Conservation (phyloP, 2,888 invertebrate genomes). For the Amorpha juglandis region DNA sequence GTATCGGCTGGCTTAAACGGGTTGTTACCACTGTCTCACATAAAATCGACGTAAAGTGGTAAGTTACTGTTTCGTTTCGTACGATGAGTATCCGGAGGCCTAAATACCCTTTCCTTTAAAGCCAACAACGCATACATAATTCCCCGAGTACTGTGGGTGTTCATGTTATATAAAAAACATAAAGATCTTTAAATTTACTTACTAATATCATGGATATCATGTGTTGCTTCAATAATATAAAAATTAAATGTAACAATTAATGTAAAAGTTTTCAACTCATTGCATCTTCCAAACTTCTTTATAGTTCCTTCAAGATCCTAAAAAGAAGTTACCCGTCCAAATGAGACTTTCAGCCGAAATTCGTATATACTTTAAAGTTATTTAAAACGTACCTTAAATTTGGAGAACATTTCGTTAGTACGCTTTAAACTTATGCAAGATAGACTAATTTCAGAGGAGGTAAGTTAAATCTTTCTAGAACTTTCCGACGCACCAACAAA, state of each 20-base stretch:
- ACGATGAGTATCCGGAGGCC: too few relatives aligned
- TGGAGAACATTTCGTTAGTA: neutral
- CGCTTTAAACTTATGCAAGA: neutral
- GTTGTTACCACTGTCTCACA: neutral
- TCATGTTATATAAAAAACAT: too few relatives aligned
- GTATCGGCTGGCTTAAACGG: too few relatives aligned
- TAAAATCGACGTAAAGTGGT: too few relatives aligned
- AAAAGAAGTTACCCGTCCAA: neutral
- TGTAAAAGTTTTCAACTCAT: neutral
- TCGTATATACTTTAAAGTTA: conserved; percentile 6
- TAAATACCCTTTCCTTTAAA: too few relatives aligned
- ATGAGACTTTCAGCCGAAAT: neutral
- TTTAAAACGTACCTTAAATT: conserved; percentile 5
- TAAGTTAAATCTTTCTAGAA: conserved; percentile 20
- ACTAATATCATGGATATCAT: neutral
- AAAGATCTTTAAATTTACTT: neutral
- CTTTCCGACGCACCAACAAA: conserved; percentile 1
- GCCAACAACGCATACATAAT: too few relatives aligned
- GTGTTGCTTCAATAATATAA: neutral
- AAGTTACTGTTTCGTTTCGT: too few relatives aligned
- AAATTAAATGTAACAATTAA: neutral
- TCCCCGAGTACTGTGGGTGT: too few relatives aligned
- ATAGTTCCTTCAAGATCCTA: neutral
- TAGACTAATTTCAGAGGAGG: neutral
- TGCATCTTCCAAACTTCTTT: neutral